Evolutionary conservation across 2,888 invertebrate genomes (phyloP).

Genomic region (Diabrotica balteata): DNA sequence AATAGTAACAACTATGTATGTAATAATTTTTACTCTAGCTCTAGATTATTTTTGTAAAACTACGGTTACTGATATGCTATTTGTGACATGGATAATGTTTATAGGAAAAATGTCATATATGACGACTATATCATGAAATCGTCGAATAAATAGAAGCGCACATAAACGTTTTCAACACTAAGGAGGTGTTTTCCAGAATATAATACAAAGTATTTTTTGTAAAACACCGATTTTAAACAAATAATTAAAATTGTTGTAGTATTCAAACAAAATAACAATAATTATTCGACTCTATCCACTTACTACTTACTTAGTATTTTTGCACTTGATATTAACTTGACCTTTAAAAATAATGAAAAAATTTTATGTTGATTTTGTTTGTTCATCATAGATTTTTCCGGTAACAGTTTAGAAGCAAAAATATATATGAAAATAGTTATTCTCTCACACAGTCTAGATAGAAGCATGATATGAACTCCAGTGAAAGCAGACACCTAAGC

Average conservation of each 20-base stretch:
- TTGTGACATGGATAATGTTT: conserved; percentile 52
- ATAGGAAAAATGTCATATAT: conserved; percentile 26
- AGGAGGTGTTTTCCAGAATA: too few relatives aligned
- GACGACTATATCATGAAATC: conserved; percentile 15
- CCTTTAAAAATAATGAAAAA: too few relatives aligned
- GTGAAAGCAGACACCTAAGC: neutral
- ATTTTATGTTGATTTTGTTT: too few relatives aligned
- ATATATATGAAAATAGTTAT: neutral
- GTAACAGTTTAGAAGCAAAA: too few relatives aligned
- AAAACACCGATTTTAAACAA: neutral
- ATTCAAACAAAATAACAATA: neutral
- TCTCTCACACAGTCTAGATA: neutral
- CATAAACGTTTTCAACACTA: neutral
- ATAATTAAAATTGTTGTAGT: neutral
- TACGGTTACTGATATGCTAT: conserved; percentile 57
- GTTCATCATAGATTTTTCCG: too few relatives aligned
- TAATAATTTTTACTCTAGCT: conserved; percentile 36
- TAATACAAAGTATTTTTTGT: too few relatives aligned
- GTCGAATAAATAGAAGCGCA: conserved; percentile 19
- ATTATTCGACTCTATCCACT: too few relatives aligned
- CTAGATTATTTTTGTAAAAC: conserved; percentile 42
- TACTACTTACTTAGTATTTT: too few relatives aligned
- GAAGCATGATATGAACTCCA: conserved; percentile 1
- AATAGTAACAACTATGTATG: conserved; percentile 34
- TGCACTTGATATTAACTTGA: too few relatives aligned